phyloP scores from a whole-genome alignment of 2,113 vertebrate genomes.

The Plecturocebus donacophilus region DNA sequence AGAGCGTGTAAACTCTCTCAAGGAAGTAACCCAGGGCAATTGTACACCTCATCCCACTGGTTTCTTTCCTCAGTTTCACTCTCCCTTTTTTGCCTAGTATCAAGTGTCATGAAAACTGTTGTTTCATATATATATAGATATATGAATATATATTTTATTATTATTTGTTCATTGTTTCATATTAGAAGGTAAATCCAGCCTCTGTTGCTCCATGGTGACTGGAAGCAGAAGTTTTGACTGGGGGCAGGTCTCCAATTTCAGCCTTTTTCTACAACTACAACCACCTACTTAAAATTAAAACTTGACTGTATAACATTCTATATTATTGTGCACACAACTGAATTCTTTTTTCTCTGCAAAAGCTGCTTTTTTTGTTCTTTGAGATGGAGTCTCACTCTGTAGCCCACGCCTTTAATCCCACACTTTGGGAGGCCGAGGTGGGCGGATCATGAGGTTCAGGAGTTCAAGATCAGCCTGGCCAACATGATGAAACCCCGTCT shows the following conservation, averaged over 20 bases:
- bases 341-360: neutral
- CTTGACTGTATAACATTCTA: neutral
- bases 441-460: no score
- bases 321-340: neutral
- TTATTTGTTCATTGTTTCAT: neutral
- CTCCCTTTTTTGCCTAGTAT: neutral
- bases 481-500: no score
- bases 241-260: neutral
- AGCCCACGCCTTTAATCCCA: no score
- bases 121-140: neutral
- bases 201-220: neutral
- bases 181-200: neutral
- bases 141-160: no score
- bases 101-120: neutral
- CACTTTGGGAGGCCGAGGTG: no score
- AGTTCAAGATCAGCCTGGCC: no score
- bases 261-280: neutral
- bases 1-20: no score
- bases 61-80: neutral
- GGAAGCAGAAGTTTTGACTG: neutral
- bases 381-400: no score
- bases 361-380: neutral
- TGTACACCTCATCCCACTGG: neutral
- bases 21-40: neutral
- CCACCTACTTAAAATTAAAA: neutral